Evolutionary conservation across 2,113 vertebrate species (phyloP).

Genomic region (cat (Felis catus)): DNA sequence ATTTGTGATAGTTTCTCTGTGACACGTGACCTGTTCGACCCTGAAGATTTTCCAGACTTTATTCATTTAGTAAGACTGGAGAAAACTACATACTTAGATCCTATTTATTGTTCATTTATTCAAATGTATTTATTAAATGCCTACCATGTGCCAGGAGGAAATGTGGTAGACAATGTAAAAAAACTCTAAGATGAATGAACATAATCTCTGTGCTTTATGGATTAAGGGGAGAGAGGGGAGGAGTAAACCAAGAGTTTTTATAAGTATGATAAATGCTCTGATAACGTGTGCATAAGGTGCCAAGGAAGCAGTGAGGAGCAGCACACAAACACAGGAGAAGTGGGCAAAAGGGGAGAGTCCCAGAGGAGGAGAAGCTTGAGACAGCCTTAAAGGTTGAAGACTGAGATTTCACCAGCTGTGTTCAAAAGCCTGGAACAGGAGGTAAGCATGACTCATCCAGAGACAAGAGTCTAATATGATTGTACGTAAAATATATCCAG

Average conservation of each 20-base stretch:
- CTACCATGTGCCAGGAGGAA: background rate
- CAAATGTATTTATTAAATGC: conserved; percentile 39
- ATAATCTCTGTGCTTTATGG: background rate
- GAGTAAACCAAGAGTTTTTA: background rate
- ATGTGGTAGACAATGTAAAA: background rate
- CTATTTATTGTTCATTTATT: background rate
- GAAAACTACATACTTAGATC: background rate
- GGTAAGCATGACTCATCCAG: background rate
- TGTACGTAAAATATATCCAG: rapidly evolving
- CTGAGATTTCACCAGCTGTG: background rate
- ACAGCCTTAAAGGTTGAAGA: background rate
- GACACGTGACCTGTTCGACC: background rate
- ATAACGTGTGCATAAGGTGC: background rate
- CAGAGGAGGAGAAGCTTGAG: background rate
- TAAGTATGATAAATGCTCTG: background rate
- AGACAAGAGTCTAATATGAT: background rate
- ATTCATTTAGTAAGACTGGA: background rate
- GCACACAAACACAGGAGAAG: background rate
- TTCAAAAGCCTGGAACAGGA: background rate
- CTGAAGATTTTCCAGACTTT: background rate
- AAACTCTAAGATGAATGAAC: background rate
- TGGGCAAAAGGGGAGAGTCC: background rate
- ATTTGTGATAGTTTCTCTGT: background rate
- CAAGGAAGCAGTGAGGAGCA: background rate
- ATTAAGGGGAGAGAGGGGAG: background rate